These are phyloP conservation scores for Ceyx cyanopectus DNA, from an alignment of 2,113 vertebrate genomes.

Conservation along the genomic window DNA sequence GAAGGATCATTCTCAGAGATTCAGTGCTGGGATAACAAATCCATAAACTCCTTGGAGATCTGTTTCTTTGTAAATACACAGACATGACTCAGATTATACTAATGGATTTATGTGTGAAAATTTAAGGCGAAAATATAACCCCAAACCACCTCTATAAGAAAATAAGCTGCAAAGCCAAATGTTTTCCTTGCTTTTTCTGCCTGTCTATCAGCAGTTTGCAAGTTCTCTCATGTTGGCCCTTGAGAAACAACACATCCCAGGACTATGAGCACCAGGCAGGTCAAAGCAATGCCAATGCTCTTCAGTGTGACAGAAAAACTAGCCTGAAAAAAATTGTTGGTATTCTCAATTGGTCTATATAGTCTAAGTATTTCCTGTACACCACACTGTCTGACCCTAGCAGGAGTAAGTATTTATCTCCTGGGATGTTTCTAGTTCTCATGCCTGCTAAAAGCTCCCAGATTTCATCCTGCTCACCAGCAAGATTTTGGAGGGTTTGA, in stretches of 20 bases:
- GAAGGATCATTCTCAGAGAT: background rate
- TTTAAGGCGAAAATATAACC: constrained; percentile 22
- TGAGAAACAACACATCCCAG: background rate
- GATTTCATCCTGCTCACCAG: background rate
- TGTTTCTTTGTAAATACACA: constrained; percentile 28
- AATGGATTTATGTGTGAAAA: constrained; percentile 43
- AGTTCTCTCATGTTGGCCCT: constrained; percentile 15
- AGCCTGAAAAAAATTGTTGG: background rate
- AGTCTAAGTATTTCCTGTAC: background rate
- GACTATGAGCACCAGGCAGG: background rate
- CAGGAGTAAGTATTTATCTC: background rate
- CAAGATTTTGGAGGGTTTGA: background rate
- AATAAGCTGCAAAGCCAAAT: constrained; percentile 12
- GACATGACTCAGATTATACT: constrained; percentile 40
- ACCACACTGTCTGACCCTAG: accelerated
- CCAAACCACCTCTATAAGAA: background rate
- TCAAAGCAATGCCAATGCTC: background rate
- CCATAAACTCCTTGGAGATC: background rate
- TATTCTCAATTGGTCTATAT: background rate
- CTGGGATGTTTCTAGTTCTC: background rate
- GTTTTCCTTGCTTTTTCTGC: background rate
- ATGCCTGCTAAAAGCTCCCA: background rate
- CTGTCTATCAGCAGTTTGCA: constrained; percentile 36
- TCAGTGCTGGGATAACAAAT: background rate
- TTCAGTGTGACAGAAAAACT: background rate